A percentile compares a stretch with the other conserved stretches of the same genome.
Evolutionary conservation across 1,140 invertebrate species (phyloP).

Genomic region (Tetragonula clypearis): DNA sequence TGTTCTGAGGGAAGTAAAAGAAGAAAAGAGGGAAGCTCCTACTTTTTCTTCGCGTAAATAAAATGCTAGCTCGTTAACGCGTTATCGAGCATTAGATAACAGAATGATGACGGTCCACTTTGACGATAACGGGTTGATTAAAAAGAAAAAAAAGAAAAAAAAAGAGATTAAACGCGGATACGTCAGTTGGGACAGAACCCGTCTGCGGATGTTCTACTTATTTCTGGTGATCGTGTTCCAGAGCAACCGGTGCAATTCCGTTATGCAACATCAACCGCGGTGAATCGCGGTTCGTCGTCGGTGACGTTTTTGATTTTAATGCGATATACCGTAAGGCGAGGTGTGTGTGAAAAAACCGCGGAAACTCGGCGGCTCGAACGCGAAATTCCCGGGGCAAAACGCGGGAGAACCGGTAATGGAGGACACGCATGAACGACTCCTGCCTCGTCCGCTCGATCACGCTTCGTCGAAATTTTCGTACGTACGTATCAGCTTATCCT

Average conservation of each 20-base stretch:
- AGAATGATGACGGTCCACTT: neutral
- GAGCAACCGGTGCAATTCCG: constrained; percentile 54
- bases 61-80: constrained; percentile 18
- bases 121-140: constrained; percentile 17
- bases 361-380: neutral
- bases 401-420: neutral
- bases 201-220: constrained; percentile 24
- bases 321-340: constrained; percentile 34
- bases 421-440: constrained; percentile 3
- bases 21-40: neutral
- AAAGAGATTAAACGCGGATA: constrained; percentile 5
- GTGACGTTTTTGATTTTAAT: constrained; percentile 41
- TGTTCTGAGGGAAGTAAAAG: neutral
- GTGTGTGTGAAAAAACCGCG: neutral
- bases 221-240: constrained; percentile 45
- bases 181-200: neutral
- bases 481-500: neutral
- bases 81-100: constrained; percentile 23
- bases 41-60: neutral
- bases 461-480: neutral
- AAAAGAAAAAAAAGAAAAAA: neutral
- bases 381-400: neutral
- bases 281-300: neutral
- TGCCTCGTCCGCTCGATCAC: neutral
- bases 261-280: constrained; percentile 45